Conservation (phyloP, 2,113 vertebrate genomes). For the Myodes glareolus region DNA sequence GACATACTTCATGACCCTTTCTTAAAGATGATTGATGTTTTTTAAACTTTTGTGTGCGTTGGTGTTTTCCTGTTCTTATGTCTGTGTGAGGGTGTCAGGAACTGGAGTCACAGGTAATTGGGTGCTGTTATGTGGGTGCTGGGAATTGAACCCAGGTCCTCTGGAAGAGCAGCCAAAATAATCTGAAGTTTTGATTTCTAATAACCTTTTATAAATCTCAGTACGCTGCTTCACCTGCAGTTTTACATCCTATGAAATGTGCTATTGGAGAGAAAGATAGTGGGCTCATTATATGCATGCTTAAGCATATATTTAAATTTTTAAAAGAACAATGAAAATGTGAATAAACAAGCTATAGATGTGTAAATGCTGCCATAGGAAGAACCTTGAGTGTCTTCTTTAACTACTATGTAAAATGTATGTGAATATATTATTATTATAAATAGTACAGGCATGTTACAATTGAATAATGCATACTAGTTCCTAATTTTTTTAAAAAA, state of each 20-base stretch:
- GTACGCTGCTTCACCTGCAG: not conserved
- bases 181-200: conserved; percentile 18
- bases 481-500: not conserved
- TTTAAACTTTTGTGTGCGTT: not conserved
- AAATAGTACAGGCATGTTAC: not conserved
- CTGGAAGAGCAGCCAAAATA: not conserved
- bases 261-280: not conserved
- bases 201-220: not conserved
- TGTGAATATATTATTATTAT: not conserved
- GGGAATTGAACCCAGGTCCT: not conserved
- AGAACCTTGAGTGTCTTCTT: not conserved
- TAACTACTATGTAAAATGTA: not conserved
- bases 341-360: not conserved
- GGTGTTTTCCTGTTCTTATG: not conserved
- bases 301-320: conserved; percentile 18
- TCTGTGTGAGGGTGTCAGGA: not conserved
- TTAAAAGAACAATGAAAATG: conserved; percentile 35
- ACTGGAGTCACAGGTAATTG: not conserved
- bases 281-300: not conserved
- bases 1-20: not conserved
- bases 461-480: not conserved
- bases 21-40: not conserved
- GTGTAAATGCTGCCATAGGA: not conserved
- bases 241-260: not conserved
- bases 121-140: not conserved